Evolutionary conservation across 2,888 invertebrate genomes (phyloP).

Genomic region (Chromoteleia sp.): DNA sequence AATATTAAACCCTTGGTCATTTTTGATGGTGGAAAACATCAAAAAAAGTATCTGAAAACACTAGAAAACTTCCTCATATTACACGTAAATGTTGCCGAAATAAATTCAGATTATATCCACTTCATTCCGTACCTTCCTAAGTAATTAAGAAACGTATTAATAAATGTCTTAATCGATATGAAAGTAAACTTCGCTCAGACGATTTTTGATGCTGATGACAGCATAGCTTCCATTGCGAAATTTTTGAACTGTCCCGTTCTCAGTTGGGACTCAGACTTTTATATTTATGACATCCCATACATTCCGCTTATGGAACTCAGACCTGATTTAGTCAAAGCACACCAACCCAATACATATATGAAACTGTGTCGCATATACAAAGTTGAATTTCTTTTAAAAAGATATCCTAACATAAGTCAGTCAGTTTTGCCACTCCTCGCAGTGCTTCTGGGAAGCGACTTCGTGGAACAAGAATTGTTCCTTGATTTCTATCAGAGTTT

Average conservation of each 20-base stretch:
- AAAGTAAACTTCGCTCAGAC: conserved; percentile 89
- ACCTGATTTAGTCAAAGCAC: conserved; percentile 79
- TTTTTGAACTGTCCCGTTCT: conserved; percentile 93
- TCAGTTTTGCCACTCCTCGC: conserved; percentile 91
- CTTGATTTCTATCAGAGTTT: conserved; percentile 89
- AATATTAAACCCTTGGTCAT: neutral
- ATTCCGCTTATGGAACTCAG: conserved; percentile 91
- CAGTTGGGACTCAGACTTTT: conserved; percentile 98
- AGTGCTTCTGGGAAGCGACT: conserved; percentile 95
- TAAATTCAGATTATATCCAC: no score
- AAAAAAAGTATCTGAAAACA: no score
- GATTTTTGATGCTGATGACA: conserved; percentile 95
- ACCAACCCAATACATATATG: conserved; percentile 80
- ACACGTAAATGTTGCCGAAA: no score
- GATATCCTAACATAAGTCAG: conserved; percentile 88
- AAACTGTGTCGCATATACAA: conserved; percentile 90
- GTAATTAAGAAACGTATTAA: conserved; percentile 86
- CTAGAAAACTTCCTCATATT: no score
- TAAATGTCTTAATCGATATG: conserved; percentile 88
- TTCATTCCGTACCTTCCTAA: no score
- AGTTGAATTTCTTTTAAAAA: conserved; percentile 88
- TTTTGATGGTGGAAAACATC: neutral
- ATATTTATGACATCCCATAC: conserved; percentile 87
- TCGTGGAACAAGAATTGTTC: conserved; percentile 89
- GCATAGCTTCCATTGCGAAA: conserved; percentile 93